Evolutionary conservation across 2,797 vertebrate species (phyloP).

Genomic region (Microctenopoma steveboyesi): DNA sequence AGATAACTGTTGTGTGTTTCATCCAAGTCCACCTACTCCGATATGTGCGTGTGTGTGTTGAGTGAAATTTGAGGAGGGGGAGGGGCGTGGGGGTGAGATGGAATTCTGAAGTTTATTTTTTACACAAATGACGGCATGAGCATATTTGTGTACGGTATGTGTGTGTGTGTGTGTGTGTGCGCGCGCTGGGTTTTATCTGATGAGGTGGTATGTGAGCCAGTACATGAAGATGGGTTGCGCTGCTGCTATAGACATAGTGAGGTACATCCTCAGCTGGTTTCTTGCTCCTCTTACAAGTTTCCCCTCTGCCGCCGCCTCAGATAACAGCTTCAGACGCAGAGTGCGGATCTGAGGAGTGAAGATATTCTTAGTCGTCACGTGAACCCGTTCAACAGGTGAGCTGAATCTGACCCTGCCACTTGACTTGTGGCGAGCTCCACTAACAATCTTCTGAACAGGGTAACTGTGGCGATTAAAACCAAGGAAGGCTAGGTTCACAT

Average conservation of each 20-base stretch:
- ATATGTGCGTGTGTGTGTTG: constrained; percentile 2
- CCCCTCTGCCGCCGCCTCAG: constrained; percentile 89
- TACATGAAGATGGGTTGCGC: constrained; percentile 94
- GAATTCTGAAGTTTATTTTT: constrained; percentile 38
- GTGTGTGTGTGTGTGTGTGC: background rate
- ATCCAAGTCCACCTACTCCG: constrained; percentile 36
- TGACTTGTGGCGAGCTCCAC: background rate
- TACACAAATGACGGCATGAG: background rate
- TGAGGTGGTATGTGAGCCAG: constrained; percentile 93
- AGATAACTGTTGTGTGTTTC: constrained; percentile 26
- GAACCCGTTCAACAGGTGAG: background rate
- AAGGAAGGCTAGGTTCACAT: too few species aligned
- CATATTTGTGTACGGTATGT: constrained; percentile 6
- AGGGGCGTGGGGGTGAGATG: constrained; percentile 9
- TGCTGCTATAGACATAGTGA: constrained; percentile 92
- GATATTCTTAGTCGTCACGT: background rate
- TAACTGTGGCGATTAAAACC: too few species aligned
- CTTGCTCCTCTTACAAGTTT: constrained; percentile 86
- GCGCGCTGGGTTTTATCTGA: constrained; percentile 80
- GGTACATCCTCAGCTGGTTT: constrained; percentile 95
- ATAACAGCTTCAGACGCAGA: constrained; percentile 90
- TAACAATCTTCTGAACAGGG: background rate
- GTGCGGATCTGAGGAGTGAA: constrained; percentile 86
- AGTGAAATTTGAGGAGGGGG: background rate
- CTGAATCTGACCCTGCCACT: background rate